A percentile compares a stretch with the other conserved stretches of the same genome.
phyloP scores from a whole-genome alignment of 2,797 vertebrate genomes.

The Bovichtus variegatus region DNA sequence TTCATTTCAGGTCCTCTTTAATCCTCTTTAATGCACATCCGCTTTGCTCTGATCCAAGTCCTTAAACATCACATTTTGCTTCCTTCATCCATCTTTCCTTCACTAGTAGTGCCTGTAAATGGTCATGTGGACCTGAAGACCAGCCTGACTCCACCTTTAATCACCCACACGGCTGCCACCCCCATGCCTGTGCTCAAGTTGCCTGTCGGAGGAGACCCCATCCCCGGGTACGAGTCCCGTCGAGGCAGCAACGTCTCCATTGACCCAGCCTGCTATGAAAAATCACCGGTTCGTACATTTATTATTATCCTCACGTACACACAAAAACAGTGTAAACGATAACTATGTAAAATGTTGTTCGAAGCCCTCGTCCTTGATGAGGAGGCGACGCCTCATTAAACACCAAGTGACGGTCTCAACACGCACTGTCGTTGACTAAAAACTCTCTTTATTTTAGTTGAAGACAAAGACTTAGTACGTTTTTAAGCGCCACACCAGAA shows the following conservation, averaged over 20 bases:
- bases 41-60: not conserved
- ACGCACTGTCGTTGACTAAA: too few species aligned
- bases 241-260: conserved; percentile 89
- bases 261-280: conserved; percentile 89
- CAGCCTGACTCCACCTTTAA: conserved; percentile 95
- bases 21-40: not conserved
- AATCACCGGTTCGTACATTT: conserved; percentile 88
- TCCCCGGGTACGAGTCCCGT: conserved; percentile 83
- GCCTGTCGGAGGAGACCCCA: conserved; percentile 84
- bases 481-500: not conserved
- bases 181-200: conserved; percentile 96
- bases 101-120: conserved; percentile 90
- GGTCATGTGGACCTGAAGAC: conserved; percentile 92
- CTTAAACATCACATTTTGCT: not conserved
- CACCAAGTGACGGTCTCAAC: too few species aligned
- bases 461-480: too few species aligned
- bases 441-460: too few species aligned
- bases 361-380: too few species aligned
- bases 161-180: conserved; percentile 96
- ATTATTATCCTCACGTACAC: not conserved
- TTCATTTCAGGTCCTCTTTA: not conserved
- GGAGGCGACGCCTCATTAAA: too few species aligned
- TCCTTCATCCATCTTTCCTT: conserved; percentile 1
- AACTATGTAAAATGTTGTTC: too few species aligned
- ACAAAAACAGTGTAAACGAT: too few species aligned